phyloP scores from a whole-genome alignment of 2,888 invertebrate genomes.

The Stratiomys singularior region DNA sequence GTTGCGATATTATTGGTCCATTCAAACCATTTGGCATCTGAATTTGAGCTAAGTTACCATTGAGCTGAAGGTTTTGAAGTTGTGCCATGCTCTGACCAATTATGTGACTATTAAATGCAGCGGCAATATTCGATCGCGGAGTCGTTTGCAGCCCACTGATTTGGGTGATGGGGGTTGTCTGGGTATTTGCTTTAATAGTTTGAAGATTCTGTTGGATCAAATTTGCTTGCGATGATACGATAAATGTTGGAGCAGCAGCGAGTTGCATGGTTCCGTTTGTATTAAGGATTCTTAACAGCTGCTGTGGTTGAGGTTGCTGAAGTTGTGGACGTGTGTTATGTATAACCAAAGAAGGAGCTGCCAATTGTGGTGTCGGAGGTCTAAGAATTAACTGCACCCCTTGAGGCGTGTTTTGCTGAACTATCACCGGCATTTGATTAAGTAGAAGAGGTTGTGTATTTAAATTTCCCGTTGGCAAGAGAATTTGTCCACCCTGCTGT shows the following conservation, averaged over 20 bases:
- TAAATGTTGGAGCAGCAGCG: constrained; percentile 68
- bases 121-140: constrained; percentile 64
- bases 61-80: constrained; percentile 64
- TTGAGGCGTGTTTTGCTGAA: constrained; percentile 73
- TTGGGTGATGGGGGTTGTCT: constrained; percentile 59
- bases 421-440: constrained; percentile 69
- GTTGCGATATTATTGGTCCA: constrained; percentile 61
- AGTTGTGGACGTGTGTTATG: constrained; percentile 62
- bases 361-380: constrained; percentile 70
- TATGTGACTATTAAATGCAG: constrained; percentile 63
- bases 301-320: constrained; percentile 66
- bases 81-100: constrained; percentile 64
- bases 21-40: constrained; percentile 66
- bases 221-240: constrained; percentile 66
- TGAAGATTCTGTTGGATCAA: constrained; percentile 65
- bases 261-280: constrained; percentile 71
- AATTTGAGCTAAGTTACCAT: constrained; percentile 64
- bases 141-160: constrained; percentile 62
- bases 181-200: constrained; percentile 61
- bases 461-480: constrained; percentile 60
- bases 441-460: constrained; percentile 63
- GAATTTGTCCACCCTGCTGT: constrained; percentile 59
- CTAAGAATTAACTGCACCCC: constrained; percentile 78
- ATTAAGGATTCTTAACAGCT: constrained; percentile 71
- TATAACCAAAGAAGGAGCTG: constrained; percentile 64